Percentiles rank a stretch among this genome's conserved stretches.
These are phyloP conservation scores for Dryobota labecula DNA, from an alignment of 2,888 invertebrate genomes.

Conservation along the genomic window DNA sequence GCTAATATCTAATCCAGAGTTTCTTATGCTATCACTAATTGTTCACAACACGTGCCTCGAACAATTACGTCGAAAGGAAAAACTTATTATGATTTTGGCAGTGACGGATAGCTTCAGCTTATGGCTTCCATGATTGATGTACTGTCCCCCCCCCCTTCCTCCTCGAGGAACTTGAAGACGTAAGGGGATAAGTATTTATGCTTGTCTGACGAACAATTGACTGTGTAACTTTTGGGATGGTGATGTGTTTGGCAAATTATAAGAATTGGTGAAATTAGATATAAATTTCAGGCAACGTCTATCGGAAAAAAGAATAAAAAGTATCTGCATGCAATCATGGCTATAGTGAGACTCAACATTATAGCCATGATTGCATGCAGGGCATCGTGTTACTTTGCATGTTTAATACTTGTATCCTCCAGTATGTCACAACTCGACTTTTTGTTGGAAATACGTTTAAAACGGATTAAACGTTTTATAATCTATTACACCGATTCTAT, in stretches of 20 bases:
- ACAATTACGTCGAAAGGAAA: slow-evolving; percentile 42
- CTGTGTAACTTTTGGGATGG: background rate
- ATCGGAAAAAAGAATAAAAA: no score
- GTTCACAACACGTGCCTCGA: slow-evolving; percentile 24
- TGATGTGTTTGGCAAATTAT: background rate
- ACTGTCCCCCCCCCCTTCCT: background rate
- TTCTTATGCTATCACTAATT: slow-evolving; percentile 51
- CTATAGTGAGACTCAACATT: no score
- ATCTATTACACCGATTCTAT: background rate
- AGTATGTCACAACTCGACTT: background rate
- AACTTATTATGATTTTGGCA: slow-evolving; percentile 62
- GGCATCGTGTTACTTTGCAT: background rate
- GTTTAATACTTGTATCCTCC: background rate
- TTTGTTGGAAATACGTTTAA: background rate
- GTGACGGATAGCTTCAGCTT: slow-evolving; percentile 54
- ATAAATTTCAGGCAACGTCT: background rate
- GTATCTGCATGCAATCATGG: no score
- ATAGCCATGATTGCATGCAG: background rate
- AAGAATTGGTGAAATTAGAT: background rate
- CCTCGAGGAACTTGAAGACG: slow-evolving; percentile 19
- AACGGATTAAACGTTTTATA: background rate
- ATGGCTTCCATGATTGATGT: slow-evolving; percentile 53
- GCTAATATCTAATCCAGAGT: slow-evolving; percentile 10
- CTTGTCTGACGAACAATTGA: slow-evolving; percentile 4
- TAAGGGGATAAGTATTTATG: slow-evolving; percentile 33